phyloP scores from a whole-genome alignment of 1,140 invertebrate genomes.

The Solenopsis invicta region DNA sequence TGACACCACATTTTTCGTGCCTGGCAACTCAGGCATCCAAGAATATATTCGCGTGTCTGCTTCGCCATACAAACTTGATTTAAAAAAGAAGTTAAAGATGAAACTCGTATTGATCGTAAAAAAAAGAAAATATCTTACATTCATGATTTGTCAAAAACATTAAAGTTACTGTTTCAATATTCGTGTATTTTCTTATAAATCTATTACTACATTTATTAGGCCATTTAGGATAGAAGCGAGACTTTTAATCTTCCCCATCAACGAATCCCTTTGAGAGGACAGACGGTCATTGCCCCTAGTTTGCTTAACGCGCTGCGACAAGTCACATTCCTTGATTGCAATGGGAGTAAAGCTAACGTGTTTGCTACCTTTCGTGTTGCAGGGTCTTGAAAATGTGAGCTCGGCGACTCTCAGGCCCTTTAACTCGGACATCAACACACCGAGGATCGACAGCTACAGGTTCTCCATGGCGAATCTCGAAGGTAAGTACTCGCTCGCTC shows the following conservation, averaged over 20 bases:
- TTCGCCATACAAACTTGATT: neutral
- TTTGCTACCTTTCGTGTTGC: conserved; percentile 81
- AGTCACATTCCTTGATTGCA: neutral
- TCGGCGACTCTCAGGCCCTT: conserved; percentile 88
- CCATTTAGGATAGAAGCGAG: neutral
- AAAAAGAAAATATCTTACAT: neutral
- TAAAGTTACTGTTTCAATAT: neutral
- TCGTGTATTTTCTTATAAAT: neutral
- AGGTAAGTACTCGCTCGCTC: conserved; percentile 85
- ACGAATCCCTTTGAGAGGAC: neutral
- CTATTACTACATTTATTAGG: neutral
- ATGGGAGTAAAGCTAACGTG: neutral
- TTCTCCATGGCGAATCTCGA: conserved; percentile 97
- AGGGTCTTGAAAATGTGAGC: conserved; percentile 90
- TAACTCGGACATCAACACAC: conserved; percentile 89
- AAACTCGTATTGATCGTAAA: neutral
- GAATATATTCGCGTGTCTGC: neutral
- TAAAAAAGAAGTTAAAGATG: neutral
- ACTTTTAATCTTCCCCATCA: neutral
- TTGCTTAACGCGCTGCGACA: neutral
- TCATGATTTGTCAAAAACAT: neutral
- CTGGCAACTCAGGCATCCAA: neutral
- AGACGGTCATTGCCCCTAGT: conserved; percentile 26
- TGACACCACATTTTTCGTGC: conserved; percentile 8
- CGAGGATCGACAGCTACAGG: conserved; percentile 94